Percentiles rank a stretch among this genome's conserved stretches.
phyloP scores from a whole-genome alignment of 2,888 invertebrate genomes.

The Myopa testacea region DNA sequence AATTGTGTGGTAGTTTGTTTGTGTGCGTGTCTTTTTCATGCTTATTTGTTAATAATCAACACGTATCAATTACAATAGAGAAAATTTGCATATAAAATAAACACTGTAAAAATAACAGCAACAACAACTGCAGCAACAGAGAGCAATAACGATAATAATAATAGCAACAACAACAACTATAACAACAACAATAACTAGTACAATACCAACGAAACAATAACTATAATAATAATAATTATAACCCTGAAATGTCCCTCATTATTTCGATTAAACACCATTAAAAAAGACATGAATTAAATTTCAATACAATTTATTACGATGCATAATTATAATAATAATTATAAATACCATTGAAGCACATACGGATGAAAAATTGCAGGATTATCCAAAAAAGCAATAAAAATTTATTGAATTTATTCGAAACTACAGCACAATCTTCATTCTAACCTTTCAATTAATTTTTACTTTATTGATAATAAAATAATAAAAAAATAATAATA shows the following conservation, averaged over 20 bases:
- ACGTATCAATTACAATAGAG: slow-evolving; percentile 20
- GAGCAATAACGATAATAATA: neutral
- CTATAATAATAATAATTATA: neutral
- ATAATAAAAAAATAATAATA: too few species aligned
- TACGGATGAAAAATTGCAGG: too few species aligned
- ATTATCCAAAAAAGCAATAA: too few species aligned
- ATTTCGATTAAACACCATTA: too few species aligned
- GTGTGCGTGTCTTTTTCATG: slow-evolving; percentile 5
- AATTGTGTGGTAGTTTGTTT: neutral
- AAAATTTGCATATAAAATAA: neutral
- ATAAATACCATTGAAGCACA: too few species aligned
- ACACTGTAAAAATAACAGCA: neutral
- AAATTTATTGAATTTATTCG: too few species aligned
- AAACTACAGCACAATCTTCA: too few species aligned
- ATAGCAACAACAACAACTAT: neutral
- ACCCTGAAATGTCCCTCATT: neutral
- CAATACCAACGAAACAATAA: neutral
- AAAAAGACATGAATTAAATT: too few species aligned
- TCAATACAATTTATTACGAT: too few species aligned
- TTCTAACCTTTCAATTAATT: too few species aligned
- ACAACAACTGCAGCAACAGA: neutral
- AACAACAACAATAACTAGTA: neutral
- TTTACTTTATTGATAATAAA: too few species aligned
- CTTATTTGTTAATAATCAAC: slow-evolving; percentile 26
- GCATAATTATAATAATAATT: too few species aligned